These are phyloP conservation scores for Petrocephalus microphthalmus DNA, from an alignment of 2,113 vertebrate species.

Conservation along the genomic window DNA sequence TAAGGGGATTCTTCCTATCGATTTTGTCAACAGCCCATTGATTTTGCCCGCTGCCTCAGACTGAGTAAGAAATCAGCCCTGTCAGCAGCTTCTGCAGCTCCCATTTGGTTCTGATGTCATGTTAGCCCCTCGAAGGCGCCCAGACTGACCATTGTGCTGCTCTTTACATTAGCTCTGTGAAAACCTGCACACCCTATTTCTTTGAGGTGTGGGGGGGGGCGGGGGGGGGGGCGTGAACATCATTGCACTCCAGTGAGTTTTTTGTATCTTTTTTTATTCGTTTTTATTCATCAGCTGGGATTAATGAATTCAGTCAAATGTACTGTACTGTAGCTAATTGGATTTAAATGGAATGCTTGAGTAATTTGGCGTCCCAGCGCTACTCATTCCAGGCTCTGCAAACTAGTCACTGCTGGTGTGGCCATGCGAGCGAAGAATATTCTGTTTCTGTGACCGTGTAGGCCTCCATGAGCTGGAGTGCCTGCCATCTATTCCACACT, in stretches of 20 bases:
- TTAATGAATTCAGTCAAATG: slow-evolving; percentile 1
- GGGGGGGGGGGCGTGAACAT: too few relatives aligned
- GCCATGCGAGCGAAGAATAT: background rate
- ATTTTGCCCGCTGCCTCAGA: slow-evolving; percentile 38
- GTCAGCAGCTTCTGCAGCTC: slow-evolving; percentile 36
- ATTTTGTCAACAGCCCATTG: slow-evolving; percentile 63
- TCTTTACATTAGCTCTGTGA: background rate
- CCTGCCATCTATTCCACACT: slow-evolving; percentile 35
- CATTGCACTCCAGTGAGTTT: background rate
- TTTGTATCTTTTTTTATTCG: background rate
- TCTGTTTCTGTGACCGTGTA: background rate
- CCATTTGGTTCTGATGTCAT: slow-evolving; percentile 40
- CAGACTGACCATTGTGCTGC: background rate
- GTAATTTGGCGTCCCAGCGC: background rate
- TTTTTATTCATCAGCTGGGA: background rate
- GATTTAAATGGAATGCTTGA: background rate
- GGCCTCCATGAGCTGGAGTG: slow-evolving; percentile 40
- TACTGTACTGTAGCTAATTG: background rate
- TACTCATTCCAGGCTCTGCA: background rate
- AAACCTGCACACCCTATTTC: background rate
- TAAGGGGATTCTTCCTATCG: slow-evolving; percentile 60
- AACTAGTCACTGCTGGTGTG: background rate
- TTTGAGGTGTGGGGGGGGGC: background rate
- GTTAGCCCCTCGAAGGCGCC: slow-evolving; percentile 33
- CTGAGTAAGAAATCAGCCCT: slow-evolving; percentile 30